phyloP scores from a whole-genome alignment of 2,888 invertebrate genomes.

The Escarpia spicata region DNA sequence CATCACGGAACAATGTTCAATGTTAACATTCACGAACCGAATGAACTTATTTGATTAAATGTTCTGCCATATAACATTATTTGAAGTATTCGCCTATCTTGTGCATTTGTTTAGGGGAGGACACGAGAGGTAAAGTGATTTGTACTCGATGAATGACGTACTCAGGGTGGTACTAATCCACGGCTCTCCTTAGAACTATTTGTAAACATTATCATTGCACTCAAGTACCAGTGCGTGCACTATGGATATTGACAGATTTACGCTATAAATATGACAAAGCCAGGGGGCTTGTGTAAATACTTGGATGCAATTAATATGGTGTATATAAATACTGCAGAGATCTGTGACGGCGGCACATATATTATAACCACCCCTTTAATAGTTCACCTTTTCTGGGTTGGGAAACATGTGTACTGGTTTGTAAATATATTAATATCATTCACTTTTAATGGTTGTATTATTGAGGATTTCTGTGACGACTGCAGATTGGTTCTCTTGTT shows the following conservation, averaged over 20 bases:
- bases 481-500: not conserved
- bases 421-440: not conserved
- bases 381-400: not conserved
- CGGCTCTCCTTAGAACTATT: not conserved
- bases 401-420: not conserved
- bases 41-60: not conserved
- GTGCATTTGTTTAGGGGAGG: not conserved
- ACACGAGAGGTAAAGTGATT: not conserved
- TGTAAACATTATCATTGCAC: not conserved
- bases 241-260: not conserved
- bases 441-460: not conserved
- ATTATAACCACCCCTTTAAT: not conserved
- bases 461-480: not conserved
- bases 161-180: not conserved
- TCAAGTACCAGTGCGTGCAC: not conserved
- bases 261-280: not conserved
- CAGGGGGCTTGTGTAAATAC: not conserved
- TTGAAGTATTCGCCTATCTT: not conserved
- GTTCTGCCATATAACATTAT: not conserved
- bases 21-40: not conserved
- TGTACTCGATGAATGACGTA: not conserved
- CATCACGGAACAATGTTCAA: not conserved
- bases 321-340: not conserved
- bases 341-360: not conserved
- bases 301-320: slow-evolving; percentile 9